Percentiles rank a stretch among this genome's conserved stretches.
These are phyloP conservation scores for Whitmania pigra DNA, from an alignment of 1,140 invertebrate genomes.

Conservation along the genomic window DNA sequence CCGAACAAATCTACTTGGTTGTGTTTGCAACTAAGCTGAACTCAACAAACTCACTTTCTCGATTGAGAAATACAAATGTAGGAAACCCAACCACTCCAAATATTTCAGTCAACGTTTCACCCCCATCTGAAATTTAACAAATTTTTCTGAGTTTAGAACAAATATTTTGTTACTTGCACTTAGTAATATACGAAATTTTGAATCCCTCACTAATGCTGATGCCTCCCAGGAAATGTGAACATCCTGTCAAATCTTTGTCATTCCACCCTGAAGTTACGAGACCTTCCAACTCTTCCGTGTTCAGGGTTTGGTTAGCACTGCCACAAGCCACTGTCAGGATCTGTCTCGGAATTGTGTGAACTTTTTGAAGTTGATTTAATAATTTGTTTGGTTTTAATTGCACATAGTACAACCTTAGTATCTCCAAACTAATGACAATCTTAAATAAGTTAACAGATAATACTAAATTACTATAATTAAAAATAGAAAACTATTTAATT, in stretches of 20 bases:
- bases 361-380: too few species aligned
- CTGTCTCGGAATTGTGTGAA: neutral
- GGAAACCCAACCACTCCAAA: slow-evolving; percentile 37
- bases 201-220: slow-evolving; percentile 30
- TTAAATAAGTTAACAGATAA: too few species aligned
- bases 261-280: slow-evolving; percentile 37
- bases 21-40: neutral
- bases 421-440: too few species aligned
- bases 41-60: slow-evolving; percentile 31
- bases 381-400: too few species aligned
- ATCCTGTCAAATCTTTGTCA: slow-evolving; percentile 29
- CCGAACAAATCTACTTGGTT: neutral
- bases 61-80: slow-evolving; percentile 37
- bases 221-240: neutral
- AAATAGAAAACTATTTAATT: too few species aligned
- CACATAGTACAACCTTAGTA: too few species aligned
- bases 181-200: too few species aligned
- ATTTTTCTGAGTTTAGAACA: too few species aligned
- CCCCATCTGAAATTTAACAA: neutral
- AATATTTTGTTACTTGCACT: too few species aligned
- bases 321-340: slow-evolving; percentile 17
- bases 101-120: slow-evolving; percentile 7
- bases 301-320: neutral
- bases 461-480: too few species aligned
- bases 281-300: slow-evolving; percentile 30